These are phyloP conservation scores for Pygmarrhopalites habei DNA, from an alignment of 1,140 invertebrate species.

Conservation along the genomic window DNA sequence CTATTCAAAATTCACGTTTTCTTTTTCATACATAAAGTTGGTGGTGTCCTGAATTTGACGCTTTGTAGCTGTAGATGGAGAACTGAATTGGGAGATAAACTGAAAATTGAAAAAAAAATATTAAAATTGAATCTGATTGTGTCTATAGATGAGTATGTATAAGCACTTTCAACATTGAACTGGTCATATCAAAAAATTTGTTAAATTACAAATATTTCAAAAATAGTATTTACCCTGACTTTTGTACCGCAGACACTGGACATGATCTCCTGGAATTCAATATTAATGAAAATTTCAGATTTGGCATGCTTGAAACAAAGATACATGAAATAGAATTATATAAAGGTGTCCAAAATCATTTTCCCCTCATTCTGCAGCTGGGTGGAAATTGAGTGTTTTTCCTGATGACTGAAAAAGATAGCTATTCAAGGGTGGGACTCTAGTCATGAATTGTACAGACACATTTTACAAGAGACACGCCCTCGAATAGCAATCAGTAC, in stretches of 20 bases:
- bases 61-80: too few species aligned
- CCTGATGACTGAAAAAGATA: background rate
- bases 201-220: too few species aligned
- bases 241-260: background rate
- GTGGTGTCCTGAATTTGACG: too few species aligned
- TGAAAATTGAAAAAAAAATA: background rate
- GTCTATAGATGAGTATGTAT: background rate
- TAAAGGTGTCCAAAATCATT: background rate
- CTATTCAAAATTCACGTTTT: too few species aligned
- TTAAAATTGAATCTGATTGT: background rate
- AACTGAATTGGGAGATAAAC: background rate
- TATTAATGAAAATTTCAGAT: too few species aligned
- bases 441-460: background rate
- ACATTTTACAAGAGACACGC: background rate
- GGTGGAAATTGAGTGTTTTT: background rate
- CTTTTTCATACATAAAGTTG: too few species aligned
- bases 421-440: constrained; percentile 5
- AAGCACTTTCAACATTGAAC: background rate
- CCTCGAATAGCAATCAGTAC: background rate
- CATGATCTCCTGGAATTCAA: constrained; percentile 7
- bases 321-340: background rate
- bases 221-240: too few species aligned
- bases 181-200: background rate
- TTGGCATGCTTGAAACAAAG: too few species aligned
- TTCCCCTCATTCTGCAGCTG: background rate